phyloP scores from a whole-genome alignment of 2,888 invertebrate species.

The Sericinus montela region DNA sequence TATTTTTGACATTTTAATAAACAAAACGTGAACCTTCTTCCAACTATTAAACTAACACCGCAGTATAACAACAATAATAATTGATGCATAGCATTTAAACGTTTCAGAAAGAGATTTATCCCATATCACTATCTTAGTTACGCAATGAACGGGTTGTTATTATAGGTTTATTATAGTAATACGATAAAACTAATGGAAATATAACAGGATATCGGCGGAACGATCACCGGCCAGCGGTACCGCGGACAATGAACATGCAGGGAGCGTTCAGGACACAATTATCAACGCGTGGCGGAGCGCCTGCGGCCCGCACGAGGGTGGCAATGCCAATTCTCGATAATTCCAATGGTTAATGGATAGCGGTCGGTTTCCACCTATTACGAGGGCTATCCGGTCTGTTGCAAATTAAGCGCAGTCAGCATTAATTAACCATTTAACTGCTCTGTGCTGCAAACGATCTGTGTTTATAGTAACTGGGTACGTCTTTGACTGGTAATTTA shows the following conservation, averaged over 20 bases:
- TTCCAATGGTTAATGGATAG: conserved; percentile 65
- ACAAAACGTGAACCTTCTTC: too few species aligned
- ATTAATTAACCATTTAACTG: conserved; percentile 55
- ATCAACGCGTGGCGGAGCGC: conserved; percentile 53
- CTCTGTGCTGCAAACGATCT: conserved; percentile 4
- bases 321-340: conserved; percentile 56
- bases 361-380: conserved; percentile 47
- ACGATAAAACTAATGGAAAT: conserved; percentile 8
- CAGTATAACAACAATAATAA: too few species aligned
- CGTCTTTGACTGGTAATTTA: too few species aligned
- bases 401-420: conserved; percentile 57
- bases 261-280: conserved; percentile 48
- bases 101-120: neutral
- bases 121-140: neutral
- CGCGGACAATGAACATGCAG: conserved; percentile 56
- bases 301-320: conserved; percentile 32
- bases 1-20: too few species aligned
- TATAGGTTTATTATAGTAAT: neutral
- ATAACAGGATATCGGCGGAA: conserved; percentile 24
- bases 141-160: conserved; percentile 6
- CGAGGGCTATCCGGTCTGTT: conserved; percentile 50
- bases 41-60: too few species aligned
- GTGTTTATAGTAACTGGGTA: conserved; percentile 20
- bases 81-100: too few species aligned
- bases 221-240: conserved; percentile 31